Percentiles rank a stretch among this genome's conserved stretches.
Evolutionary conservation across 2,888 invertebrate species (phyloP).

Genomic region (Limnephilus marmoratus): DNA sequence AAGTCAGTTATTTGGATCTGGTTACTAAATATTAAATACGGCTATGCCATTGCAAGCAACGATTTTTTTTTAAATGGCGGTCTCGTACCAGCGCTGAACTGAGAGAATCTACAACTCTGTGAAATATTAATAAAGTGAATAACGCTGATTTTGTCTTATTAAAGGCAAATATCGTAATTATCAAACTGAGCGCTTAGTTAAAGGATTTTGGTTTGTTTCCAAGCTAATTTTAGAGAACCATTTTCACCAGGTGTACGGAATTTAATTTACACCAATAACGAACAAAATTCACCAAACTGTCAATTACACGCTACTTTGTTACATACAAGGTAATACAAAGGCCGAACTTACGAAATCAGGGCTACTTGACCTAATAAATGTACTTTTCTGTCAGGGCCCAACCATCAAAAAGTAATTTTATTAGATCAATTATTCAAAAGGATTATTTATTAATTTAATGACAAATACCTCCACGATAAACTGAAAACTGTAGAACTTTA

Average conservation of each 20-base stretch:
- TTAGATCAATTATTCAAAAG: no score
- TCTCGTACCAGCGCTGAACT: not conserved
- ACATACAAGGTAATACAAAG: not conserved
- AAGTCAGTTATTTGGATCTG: no score
- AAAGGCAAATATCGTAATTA: not conserved
- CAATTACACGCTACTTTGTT: slow-evolving; percentile 9
- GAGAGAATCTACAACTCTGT: not conserved
- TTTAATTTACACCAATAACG: not conserved
- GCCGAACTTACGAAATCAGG: not conserved
- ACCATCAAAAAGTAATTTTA: no score
- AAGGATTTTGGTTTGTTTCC: not conserved
- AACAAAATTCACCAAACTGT: not conserved
- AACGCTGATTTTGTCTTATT: not conserved
- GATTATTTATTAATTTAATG: no score
- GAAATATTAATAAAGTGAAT: no score
- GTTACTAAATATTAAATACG: no score
- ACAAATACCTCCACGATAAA: no score
- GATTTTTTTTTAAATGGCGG: no score
- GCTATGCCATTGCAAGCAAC: no score
- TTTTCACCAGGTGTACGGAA: not conserved
- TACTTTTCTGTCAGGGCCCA: no score
- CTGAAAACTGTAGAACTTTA: no score
- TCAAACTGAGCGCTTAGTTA: not conserved
- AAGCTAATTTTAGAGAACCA: not conserved
- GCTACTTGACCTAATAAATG: not conserved